Evolutionary conservation across 2,797 vertebrate species (phyloP).

Genomic region (Remorina albescens): DNA sequence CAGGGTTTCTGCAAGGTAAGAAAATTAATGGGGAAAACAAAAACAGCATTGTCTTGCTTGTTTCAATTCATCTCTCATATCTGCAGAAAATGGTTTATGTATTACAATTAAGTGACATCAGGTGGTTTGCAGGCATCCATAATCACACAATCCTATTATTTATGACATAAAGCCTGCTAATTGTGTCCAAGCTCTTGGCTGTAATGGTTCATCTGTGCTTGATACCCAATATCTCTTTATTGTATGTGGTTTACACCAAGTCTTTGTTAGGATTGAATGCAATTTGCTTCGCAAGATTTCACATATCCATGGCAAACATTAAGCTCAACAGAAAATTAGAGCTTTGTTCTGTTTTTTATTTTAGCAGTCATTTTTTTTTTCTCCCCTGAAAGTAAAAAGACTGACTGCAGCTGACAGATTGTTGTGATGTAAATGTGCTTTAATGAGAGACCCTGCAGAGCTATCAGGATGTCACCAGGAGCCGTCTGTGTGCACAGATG

Average conservation of each 20-base stretch:
- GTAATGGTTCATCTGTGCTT: conserved; percentile 47
- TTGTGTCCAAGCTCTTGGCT: conserved; percentile 44
- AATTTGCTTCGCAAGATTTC: conserved; percentile 18
- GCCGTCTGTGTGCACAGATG: not conserved
- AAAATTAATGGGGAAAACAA: conserved; percentile 61
- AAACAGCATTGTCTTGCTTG: conserved; percentile 27
- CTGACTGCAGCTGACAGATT: conserved; percentile 29
- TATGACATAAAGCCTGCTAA: conserved; percentile 50
- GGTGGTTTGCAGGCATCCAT: conserved; percentile 30
- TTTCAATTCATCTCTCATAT: conserved; percentile 51
- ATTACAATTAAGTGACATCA: conserved; percentile 44
- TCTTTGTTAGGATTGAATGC: conserved; percentile 19
- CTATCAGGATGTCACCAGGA: conserved; percentile 1
- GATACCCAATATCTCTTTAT: conserved; percentile 17
- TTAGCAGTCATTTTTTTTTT: conserved; percentile 7
- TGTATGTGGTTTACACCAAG: conserved; percentile 40
- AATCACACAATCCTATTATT: conserved; percentile 49
- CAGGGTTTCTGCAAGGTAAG: conserved; percentile 47
- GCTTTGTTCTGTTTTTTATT: conserved; percentile 22
- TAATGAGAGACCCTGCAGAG: conserved; percentile 24
- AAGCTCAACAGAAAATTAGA: conserved; percentile 1
- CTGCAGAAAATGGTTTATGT: conserved; percentile 37
- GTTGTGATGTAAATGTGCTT: conserved; percentile 18
- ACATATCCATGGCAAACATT: conserved; percentile 26
- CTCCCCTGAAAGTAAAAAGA: conserved; percentile 6